A percentile compares a stretch with the other conserved stretches of the same genome.
Evolutionary conservation across 2,797 vertebrate species (phyloP).

Genomic region (Lacerta viridis): DNA sequence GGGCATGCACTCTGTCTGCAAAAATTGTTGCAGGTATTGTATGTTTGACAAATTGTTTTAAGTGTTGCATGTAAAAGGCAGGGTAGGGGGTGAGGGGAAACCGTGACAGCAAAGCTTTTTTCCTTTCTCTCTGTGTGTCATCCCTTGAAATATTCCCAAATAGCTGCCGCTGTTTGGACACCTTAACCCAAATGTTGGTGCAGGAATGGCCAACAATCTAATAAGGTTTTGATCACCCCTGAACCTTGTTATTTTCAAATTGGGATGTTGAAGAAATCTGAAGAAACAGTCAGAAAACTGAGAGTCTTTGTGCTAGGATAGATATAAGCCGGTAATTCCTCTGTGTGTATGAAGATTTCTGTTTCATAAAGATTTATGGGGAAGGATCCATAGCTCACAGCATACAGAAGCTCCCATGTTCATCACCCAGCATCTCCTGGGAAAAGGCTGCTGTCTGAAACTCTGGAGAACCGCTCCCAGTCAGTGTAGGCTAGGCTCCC

Average conservation of each 20-base stretch:
- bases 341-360: neutral
- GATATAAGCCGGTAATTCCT: neutral
- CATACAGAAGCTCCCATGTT: neutral
- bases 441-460: neutral
- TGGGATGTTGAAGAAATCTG: neutral
- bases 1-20: constrained; percentile 93
- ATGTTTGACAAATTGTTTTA: neutral
- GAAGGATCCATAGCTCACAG: neutral
- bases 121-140: neutral
- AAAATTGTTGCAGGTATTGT: constrained; percentile 94
- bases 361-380: neutral
- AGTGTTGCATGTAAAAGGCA: neutral
- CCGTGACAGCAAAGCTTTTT: neutral
- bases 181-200: neutral
- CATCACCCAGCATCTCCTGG: neutral
- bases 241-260: neutral
- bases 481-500: too few relatives aligned
- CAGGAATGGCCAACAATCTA: neutral
- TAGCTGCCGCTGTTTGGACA: too few relatives aligned
- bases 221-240: neutral
- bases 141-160: neutral
- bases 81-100: neutral
- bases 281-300: neutral
- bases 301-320: neutral
- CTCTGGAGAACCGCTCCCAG: neutral